phyloP scores from a whole-genome alignment of 2,113 vertebrate genomes.

The Plectropomus leopardus region DNA sequence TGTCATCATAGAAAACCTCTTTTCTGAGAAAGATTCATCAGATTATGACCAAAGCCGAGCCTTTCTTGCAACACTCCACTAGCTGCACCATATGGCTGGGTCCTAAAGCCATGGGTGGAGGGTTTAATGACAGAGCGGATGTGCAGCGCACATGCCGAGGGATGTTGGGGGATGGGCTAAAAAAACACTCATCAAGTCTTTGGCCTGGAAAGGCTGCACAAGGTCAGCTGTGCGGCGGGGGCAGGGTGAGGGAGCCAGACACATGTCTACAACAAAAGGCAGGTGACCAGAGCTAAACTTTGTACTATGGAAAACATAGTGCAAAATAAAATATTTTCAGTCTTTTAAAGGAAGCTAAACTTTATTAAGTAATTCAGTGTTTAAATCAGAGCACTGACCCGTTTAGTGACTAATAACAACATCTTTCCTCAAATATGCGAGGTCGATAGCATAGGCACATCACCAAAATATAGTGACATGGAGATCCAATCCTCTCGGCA shows the following conservation, averaged over 20 bases:
- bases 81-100: constrained; percentile 83
- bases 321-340: constrained; percentile 3
- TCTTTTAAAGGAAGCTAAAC: background rate
- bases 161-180: constrained; percentile 77
- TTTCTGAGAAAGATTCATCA: constrained; percentile 79
- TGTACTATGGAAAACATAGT: constrained; percentile 31
- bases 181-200: constrained; percentile 85
- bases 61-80: constrained; percentile 76
- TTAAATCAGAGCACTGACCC: constrained; percentile 41
- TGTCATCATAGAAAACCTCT: constrained; percentile 75
- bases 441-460: constrained; percentile 70
- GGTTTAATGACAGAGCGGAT: constrained; percentile 86
- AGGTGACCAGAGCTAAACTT: constrained; percentile 74
- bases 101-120: constrained; percentile 85
- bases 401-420: constrained; percentile 64
- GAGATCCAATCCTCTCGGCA: constrained; percentile 85
- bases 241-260: constrained; percentile 67
- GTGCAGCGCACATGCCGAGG: constrained; percentile 77
- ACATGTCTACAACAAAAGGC: constrained; percentile 80
- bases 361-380: constrained; percentile 12
- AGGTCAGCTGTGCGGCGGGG: constrained; percentile 78
- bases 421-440: constrained; percentile 55
- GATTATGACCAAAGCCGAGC: constrained; percentile 77
- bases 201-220: constrained; percentile 81
- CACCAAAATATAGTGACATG: constrained; percentile 80